Base-by-base conservation (phyloP, 2,113 vertebrate species). In the Plotosus lineatus region DNA sequence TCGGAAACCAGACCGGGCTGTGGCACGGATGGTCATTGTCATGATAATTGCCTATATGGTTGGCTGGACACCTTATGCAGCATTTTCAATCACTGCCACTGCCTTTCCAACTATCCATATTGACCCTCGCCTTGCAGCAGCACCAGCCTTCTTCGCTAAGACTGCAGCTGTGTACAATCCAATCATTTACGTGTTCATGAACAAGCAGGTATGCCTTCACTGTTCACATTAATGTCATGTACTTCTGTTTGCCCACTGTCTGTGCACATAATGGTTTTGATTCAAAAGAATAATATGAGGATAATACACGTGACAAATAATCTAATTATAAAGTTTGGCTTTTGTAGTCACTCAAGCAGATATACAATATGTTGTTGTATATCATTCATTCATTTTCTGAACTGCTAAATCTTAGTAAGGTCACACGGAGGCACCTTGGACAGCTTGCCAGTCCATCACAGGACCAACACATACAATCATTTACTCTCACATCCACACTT, bases 151-250 rank as follows among this genome's bases (percentile, higher is more conserved):
- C 88, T 96, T 97, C 83, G 94, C 96, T 77, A 97, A 97, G 90
- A 97, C 95, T 3, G 94, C 96, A 8, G 90, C 95, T 0, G 93
- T 95, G 82, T 97, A 97, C 87, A 96, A 97, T 85, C 96, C 96
- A 7, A 48, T 97, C 86, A 95, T 97, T 90, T 96, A 97, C 56
- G 95, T 95, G 85, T 97, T 95, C 83, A 97, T 96, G 96, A 97
- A 97, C 91, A 95, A 95, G 84, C 94, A 97, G 95, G 95, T 96
- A 83, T n/a, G 36, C 15, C 33, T 82, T 48, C 8, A 31, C 36
- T 36, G 21, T 40, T 76, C 46, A 1, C 55, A 26, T 46, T 72
- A 19, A 12, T 80, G 36, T 33, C 44, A n/a, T 77, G 33, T 14
- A 68, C 76, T 74, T 63, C 14, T 46, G 23, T 31, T 66, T 48